These are phyloP conservation scores for Schizotus pectinicornis DNA, from an alignment of 2,888 invertebrate species.

Conservation along the genomic window DNA sequence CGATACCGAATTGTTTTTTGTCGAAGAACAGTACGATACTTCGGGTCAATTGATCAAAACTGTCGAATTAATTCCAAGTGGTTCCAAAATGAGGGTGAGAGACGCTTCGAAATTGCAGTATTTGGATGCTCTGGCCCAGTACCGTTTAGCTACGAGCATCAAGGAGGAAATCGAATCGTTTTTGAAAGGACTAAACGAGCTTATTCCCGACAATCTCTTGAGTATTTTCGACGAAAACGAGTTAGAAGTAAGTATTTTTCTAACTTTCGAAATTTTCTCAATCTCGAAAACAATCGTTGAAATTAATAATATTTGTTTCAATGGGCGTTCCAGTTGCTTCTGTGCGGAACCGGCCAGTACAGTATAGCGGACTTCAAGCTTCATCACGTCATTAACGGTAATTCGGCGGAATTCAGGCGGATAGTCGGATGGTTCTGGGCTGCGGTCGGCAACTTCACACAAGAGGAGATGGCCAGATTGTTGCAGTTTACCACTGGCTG, in stretches of 20 bases:
- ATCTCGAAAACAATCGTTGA: constrained; percentile 3
- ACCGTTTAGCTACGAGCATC: constrained; percentile 81
- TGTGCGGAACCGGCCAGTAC: constrained; percentile 94
- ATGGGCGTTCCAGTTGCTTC: constrained; percentile 71
- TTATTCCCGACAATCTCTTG: constrained; percentile 90
- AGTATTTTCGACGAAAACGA: constrained; percentile 97
- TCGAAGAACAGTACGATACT: constrained; percentile 86
- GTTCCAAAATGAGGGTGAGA: constrained; percentile 75
- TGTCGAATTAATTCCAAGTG: constrained; percentile 84
- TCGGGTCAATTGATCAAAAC: constrained; percentile 78
- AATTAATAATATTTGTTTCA: constrained; percentile 43
- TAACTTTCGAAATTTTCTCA: constrained; percentile 6
- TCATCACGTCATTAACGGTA: constrained; percentile 85
- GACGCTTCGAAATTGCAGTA: constrained; percentile 82
- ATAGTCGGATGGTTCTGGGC: constrained; percentile 92
- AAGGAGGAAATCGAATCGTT: constrained; percentile 87
- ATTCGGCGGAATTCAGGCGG: constrained; percentile 80
- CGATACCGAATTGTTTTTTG: constrained; percentile 84
- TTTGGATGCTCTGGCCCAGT: constrained; percentile 88
- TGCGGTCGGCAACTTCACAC: constrained; percentile 85
- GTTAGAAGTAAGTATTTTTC: constrained; percentile 73
- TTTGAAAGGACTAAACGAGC: constrained; percentile 86
- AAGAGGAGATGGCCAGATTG: constrained; percentile 90
- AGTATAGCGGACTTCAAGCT: constrained; percentile 88
- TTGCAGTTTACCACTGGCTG: constrained; percentile 94